Evolutionary conservation across 2,113 vertebrate genomes (phyloP), one percentile per base, ranked within the genome.

Genomic region (Coreoperca whiteheadi): DNA sequence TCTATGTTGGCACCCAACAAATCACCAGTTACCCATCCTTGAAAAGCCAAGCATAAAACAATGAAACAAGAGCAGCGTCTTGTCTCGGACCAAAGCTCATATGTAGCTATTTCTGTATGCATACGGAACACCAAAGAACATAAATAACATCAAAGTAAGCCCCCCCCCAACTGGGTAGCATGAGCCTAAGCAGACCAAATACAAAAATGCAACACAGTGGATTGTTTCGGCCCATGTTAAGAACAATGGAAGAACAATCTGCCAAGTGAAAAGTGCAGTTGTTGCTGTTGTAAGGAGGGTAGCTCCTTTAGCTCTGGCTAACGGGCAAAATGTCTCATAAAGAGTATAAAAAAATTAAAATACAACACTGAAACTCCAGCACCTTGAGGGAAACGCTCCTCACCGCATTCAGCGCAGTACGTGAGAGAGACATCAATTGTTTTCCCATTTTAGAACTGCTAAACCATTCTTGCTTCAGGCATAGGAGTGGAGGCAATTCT

Each of bases 241-340:
- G 6, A 59, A 23, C 18, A 64, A 48, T 20, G 21, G 51, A 46
- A 32, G 18, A 51, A 51, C 18, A 15, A 41, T 37, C 16, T 4
- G 43, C 16, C 16, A 20, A n/a, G 68, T 69, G 6, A 25, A 50
- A 25, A 9, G 50, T 54, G 46, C 25, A 59, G 70, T 12, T 32
- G 46, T 60, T 61, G 63, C 15, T 39, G 20, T 64, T 32, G 51
- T 50, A 34, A 18, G 20, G 28, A 21, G 53, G 9, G 9, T 8
- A 21, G 16, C 10, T 80, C 15, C 34, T 53, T 59, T 5, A 79
- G 46, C 32, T 50, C 39, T 1, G 15, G 54, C 32, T 82, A 59
- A 93, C 83, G 86, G 87, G 41, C n/a, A 70, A 23, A 73, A 57
- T 74, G 70, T 23, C 74, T 74, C 37, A 71, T 66, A 75, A 61